phyloP scores from a whole-genome alignment of 1,140 invertebrate species.

The Teleogryllus occipitalis region DNA sequence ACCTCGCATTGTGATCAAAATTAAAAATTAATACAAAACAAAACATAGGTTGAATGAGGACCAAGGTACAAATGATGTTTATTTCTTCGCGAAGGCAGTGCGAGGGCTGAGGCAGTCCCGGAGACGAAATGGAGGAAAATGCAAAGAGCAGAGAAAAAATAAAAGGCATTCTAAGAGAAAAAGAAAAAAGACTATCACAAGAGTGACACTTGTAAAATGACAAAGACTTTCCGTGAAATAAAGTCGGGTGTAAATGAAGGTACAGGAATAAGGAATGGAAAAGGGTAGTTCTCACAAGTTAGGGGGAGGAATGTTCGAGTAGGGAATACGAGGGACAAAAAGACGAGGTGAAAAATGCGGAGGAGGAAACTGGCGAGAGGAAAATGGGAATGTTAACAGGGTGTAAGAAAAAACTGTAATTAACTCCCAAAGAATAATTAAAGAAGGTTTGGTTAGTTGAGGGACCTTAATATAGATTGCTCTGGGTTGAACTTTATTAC shows the following conservation, averaged over 20 bases:
- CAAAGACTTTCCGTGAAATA: not conserved
- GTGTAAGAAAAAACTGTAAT: slow-evolving; percentile 1
- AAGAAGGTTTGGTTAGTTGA: slow-evolving; percentile 4
- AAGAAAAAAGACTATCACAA: not conserved
- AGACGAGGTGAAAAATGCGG: not conserved
- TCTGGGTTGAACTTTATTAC: not conserved
- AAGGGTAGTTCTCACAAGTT: not conserved
- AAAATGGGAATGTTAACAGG: not conserved
- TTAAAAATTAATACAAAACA: slow-evolving; percentile 2
- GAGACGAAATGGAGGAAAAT: not conserved
- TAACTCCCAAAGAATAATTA: not conserved
- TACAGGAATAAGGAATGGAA: not conserved
- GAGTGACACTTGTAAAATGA: slow-evolving; percentile 4
- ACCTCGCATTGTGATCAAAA: not conserved
- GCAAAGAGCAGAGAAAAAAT: not conserved
- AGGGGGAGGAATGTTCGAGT: not conserved
- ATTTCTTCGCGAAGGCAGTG: not conserved
- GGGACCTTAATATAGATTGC: not conserved
- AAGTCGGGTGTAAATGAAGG: not conserved
- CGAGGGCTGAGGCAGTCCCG: not conserved
- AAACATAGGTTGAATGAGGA: not conserved
- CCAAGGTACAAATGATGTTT: not conserved
- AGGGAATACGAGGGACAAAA: not conserved
- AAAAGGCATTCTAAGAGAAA: not conserved
- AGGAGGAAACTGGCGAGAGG: not conserved